Percentiles rank a stretch among this genome's conserved stretches.
Evolutionary conservation across 1,140 invertebrate genomes (phyloP).

Genomic region (Cardiocondyla obscurior): DNA sequence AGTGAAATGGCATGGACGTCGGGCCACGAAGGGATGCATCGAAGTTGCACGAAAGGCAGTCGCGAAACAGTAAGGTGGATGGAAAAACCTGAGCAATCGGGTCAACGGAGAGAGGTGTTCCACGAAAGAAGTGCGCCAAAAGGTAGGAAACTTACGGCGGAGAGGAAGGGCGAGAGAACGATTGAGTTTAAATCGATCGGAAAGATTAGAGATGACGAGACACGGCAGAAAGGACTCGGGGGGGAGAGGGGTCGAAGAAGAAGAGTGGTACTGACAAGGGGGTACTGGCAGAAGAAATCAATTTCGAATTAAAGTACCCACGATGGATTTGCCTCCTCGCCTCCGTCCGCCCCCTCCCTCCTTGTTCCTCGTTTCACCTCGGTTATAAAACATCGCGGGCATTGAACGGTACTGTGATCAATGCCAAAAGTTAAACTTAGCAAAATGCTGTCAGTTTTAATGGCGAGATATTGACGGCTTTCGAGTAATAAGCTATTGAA

Average conservation of each 20-base stretch:
- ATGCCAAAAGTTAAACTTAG: constrained; percentile 12
- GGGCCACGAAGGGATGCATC: constrained; percentile 19
- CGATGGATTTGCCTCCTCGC: constrained; percentile 57
- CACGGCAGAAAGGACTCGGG: constrained; percentile 52
- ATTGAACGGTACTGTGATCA: neutral
- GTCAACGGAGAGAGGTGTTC: constrained; percentile 24
- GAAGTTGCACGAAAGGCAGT: constrained; percentile 40
- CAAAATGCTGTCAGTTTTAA: constrained; percentile 16
- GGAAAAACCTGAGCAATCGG: constrained; percentile 55
- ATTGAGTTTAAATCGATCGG: constrained; percentile 74
- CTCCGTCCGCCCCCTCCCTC: neutral
- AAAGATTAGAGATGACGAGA: constrained; percentile 72
- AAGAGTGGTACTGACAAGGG: neutral
- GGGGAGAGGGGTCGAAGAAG: neutral
- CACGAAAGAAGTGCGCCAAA: neutral
- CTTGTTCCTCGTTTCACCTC: constrained; percentile 9
- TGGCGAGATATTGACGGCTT: neutral
- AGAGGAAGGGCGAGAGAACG: constrained; percentile 48
- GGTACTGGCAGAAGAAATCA: constrained; percentile 58
- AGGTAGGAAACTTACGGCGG: neutral
- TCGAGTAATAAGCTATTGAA: constrained; percentile 18
- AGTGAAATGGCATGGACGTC: constrained; percentile 35
- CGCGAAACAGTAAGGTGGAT: constrained; percentile 50
- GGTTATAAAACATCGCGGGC: neutral
- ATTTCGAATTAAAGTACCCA: constrained; percentile 68